These are phyloP conservation scores for human (Homo sapiens) DNA, from an alignment of 2,113 vertebrate genomes.

Conservation along the genomic window GRCh38 chrX:118191501-118192000, in stretches of 20 bases:
- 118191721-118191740: constrained; percentile 47
- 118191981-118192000: constrained; percentile 31
- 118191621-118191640: constrained; percentile 51
- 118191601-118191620: constrained; percentile 51
- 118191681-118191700: constrained; percentile 20
- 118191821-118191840: background rate
- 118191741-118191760: background rate
- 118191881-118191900: background rate
- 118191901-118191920: constrained; percentile 31
- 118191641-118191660: background rate
- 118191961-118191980: constrained; percentile 42
- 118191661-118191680: constrained; percentile 21
- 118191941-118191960: constrained; percentile 1
- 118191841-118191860: background rate
- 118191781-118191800: background rate
- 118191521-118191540: constrained; percentile 37
- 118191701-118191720: constrained; percentile 41
- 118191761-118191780: constrained; percentile 19
- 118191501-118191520: background rate
- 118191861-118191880: background rate
- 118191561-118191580: constrained; percentile 7
- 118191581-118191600: constrained; percentile 51
- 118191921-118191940: constrained; percentile 40
- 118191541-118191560: background rate
- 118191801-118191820: constrained; percentile 16